These are phyloP conservation scores for Andrena cerasifolii DNA, from an alignment of 1,140 invertebrate species.

Conservation along the genomic window DNA sequence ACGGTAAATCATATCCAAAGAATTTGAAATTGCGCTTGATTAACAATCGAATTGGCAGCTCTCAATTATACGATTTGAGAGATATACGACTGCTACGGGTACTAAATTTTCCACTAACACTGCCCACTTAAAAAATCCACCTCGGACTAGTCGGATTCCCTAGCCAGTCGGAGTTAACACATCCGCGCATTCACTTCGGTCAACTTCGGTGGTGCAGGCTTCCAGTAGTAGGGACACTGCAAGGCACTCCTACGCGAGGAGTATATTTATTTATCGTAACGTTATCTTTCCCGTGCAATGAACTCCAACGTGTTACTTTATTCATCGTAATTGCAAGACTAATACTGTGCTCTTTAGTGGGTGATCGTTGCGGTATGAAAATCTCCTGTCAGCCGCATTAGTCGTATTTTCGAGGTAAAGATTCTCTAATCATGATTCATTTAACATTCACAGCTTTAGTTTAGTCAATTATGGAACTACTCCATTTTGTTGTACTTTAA, in stretches of 20 bases:
- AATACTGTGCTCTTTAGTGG: neutral
- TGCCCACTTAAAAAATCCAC: too few relatives aligned
- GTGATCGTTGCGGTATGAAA: conserved; percentile 5
- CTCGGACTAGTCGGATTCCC: too few relatives aligned
- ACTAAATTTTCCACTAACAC: too few relatives aligned
- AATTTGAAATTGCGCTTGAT: too few relatives aligned
- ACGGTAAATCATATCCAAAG: too few relatives aligned
- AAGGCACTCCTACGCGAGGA: neutral
- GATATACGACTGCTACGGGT: too few relatives aligned
- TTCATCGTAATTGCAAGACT: neutral
- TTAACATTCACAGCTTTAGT: neutral
- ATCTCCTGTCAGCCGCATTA: neutral
- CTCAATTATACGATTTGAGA: too few relatives aligned
- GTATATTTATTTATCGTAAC: neutral
- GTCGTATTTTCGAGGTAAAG: neutral
- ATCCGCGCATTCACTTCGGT: too few relatives aligned
- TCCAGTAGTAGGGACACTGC: neutral
- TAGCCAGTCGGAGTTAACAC: too few relatives aligned
- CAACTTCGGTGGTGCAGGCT: too few relatives aligned
- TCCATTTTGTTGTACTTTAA: neutral
- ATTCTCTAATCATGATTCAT: neutral
- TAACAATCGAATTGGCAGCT: too few relatives aligned
- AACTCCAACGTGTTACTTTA: neutral
- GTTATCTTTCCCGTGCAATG: conserved; percentile 9
- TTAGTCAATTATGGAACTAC: neutral